Evolutionary conservation across 1,140 invertebrate species (phyloP).

Genomic region (Brachionus paranguensis): DNA sequence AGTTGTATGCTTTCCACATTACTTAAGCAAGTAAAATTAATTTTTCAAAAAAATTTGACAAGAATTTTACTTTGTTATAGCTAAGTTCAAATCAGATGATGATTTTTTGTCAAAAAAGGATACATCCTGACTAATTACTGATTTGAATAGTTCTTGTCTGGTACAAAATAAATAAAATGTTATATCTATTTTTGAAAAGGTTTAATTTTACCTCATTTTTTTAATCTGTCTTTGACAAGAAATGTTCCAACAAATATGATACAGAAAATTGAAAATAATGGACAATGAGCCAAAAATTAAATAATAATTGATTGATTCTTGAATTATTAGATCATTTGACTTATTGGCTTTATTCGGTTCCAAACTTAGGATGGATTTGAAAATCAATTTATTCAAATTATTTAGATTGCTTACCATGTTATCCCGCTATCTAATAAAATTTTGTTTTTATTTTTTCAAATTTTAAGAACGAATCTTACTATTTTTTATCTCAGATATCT

Average conservation of each 20-base stretch:
- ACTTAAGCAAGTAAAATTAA: not conserved
- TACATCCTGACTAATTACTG: not conserved
- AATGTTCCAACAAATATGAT: not conserved
- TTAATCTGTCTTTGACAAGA: not conserved
- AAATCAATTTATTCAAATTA: not conserved
- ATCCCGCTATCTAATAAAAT: not conserved
- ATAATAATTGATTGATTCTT: not conserved
- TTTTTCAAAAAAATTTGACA: not conserved
- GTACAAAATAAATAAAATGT: not conserved
- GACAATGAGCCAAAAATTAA: not conserved
- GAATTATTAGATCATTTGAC: not conserved
- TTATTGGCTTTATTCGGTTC: not conserved
- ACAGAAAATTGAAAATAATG: not conserved
- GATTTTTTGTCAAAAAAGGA: constrained; percentile 11
- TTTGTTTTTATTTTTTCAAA: not conserved
- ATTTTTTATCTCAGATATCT: not conserved
- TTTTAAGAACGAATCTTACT: too few relatives aligned
- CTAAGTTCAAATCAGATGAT: not conserved
- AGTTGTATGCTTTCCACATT: not conserved
- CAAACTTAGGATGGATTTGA: not conserved
- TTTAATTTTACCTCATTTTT: not conserved
- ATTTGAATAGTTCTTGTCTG: not conserved
- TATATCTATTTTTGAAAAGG: not conserved
- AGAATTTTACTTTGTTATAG: not conserved
- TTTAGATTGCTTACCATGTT: not conserved